phyloP scores from a whole-genome alignment of 2,888 invertebrate genomes.

The Pardosa pseudoannulata region DNA sequence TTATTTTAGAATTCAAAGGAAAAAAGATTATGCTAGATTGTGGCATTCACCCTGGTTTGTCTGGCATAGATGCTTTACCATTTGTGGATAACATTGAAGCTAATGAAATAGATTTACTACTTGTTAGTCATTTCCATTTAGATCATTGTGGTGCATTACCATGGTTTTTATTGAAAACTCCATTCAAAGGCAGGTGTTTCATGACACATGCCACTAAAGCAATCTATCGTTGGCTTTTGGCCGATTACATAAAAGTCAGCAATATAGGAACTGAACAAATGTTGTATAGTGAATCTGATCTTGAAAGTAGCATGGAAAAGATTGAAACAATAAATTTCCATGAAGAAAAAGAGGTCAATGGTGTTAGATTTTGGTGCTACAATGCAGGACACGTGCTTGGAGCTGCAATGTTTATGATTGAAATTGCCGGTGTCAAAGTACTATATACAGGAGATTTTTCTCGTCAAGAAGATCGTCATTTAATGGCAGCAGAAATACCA shows the following conservation, averaged over 20 bases:
- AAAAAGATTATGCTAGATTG: slow-evolving; percentile 99
- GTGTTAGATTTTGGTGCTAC: slow-evolving; percentile 96
- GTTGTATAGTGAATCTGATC: slow-evolving; percentile 97
- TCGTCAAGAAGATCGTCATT: slow-evolving; percentile 97
- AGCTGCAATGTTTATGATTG: slow-evolving; percentile 99
- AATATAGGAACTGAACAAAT: slow-evolving; percentile 97
- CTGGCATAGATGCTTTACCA: slow-evolving; percentile 97
- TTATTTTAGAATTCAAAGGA: slow-evolving; percentile 98
- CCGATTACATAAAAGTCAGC: slow-evolving; percentile 99
- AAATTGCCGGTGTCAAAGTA: slow-evolving; percentile 97
- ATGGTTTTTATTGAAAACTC: slow-evolving; percentile 98
- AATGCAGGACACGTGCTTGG: slow-evolving; percentile 99
- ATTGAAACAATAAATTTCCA: slow-evolving; percentile 99
- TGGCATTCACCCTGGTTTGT: slow-evolving; percentile 96
- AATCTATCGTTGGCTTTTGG: slow-evolving; percentile 97
- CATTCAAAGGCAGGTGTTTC: slow-evolving; percentile 97
- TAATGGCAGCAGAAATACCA: slow-evolving; percentile 99
- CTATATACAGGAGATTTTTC: slow-evolving; percentile 99
- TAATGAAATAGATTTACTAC: slow-evolving; percentile 92
- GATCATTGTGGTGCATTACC: slow-evolving; percentile 99
- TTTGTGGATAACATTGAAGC: slow-evolving; percentile 98
- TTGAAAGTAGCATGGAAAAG: slow-evolving; percentile 98
- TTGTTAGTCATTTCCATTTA: slow-evolving; percentile 92
- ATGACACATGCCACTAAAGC: slow-evolving; percentile 99
- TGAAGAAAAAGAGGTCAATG: slow-evolving; percentile 97